A percentile compares a stretch with the other conserved stretches of the same genome.
Evolutionary conservation across 2,797 vertebrate genomes (phyloP).

Genomic region (Clamator glandarius): DNA sequence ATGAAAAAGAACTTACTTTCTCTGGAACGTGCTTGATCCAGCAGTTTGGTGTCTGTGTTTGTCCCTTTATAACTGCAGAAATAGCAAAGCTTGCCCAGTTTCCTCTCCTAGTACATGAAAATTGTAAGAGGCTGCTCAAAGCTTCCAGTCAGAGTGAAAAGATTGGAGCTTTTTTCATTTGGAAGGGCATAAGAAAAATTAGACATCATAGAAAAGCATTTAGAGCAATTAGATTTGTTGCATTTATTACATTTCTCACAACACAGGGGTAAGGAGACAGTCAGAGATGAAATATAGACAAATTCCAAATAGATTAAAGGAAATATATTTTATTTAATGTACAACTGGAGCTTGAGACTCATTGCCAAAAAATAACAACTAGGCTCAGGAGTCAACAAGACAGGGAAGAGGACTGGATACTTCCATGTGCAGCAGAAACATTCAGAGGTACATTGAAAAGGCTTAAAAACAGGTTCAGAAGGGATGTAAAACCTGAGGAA

Average conservation of each 20-base stretch:
- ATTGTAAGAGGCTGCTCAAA: not conserved
- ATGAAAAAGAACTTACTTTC: not conserved
- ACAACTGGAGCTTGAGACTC: slow-evolving; percentile 1
- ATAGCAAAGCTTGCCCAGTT: not conserved
- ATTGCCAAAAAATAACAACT: not conserved
- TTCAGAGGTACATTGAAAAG: slow-evolving; percentile 3
- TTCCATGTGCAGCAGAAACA: not conserved
- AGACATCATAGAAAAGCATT: not conserved
- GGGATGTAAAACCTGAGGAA: not conserved
- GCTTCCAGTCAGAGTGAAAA: not conserved
- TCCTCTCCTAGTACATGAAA: not conserved
- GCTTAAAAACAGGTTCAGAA: not conserved
- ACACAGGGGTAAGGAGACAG: not conserved
- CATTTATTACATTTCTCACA: slow-evolving; percentile 4
- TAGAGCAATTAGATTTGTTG: not conserved
- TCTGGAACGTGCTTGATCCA: not conserved
- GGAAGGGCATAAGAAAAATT: not conserved
- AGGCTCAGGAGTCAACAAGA: not conserved
- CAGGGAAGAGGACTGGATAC: not conserved
- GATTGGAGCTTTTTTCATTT: not conserved
- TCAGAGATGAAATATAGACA: not conserved
- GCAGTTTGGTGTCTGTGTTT: not conserved
- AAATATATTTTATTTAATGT: not conserved
- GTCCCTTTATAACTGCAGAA: not conserved
- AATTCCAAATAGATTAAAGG: slow-evolving; percentile 30